Evolutionary conservation across 2,797 vertebrate species (phyloP), one percentile per base, ranked within the genome.

Genomic region (Falco concolor): DNA sequence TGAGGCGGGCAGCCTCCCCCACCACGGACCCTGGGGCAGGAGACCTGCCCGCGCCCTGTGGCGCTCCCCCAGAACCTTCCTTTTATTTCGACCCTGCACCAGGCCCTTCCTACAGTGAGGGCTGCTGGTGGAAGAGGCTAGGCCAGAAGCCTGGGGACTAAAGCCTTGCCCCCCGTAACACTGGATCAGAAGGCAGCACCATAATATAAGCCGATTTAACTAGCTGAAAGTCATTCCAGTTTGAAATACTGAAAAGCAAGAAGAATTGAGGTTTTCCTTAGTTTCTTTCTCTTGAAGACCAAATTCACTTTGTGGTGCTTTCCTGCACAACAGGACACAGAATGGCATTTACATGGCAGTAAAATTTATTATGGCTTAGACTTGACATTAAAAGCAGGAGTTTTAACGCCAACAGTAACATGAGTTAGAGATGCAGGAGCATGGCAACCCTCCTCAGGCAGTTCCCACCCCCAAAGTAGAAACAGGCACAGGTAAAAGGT

Each of bases 401-500:
- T 44, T 87, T 57, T 59, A 73, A 81, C 1, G 1, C n/a, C 38
- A 88, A 32, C 9, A 40, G 32, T 24, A 73, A 72, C 27, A 53
- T 0, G 12, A 84, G 6, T 4, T 54, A 8, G 47, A 94, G 65
- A 67, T 3, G 4, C 11, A 59, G 22, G 13, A 81, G 24, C 45
- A 57, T 1, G 3, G 18, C 40, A 75, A 53, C 6, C 15, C 25
- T 81, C 32, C 14, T 59, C 3, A 1, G 13, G 24, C 53, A 59
- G 30, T 69, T 22, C 44, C 25, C 36, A 56, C 25, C 12, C 2
- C 36, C 21, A 45, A 22, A 50, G 21, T 6, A 47, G 61, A 78
- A 87, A 86, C 13, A 76, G 34, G 13, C 18, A 21, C 18, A 84
- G 89, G 78, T 88, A 77, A 95, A 95, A 96, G 88, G 78, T 87